Conservation (phyloP, 1,140 invertebrate species). For the Uloborus diversus region DNA sequence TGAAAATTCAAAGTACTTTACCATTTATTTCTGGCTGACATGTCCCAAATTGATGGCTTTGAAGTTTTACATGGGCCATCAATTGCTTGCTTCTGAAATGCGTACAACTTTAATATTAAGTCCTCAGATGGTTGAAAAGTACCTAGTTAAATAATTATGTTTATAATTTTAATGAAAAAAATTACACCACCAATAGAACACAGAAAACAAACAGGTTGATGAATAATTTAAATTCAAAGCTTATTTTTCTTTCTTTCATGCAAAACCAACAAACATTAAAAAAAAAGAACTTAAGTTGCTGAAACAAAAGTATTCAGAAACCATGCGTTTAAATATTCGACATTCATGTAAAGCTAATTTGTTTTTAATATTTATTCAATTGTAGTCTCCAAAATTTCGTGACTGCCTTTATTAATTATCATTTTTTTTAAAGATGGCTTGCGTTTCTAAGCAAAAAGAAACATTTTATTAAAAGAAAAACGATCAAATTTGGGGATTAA, state of each 20-base stretch:
- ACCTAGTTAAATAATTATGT: conserved; percentile 70
- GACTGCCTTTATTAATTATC: too few relatives aligned
- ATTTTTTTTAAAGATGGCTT: too few relatives aligned
- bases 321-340: too few relatives aligned
- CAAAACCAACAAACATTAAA: too few relatives aligned
- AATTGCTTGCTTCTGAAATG: conserved; percentile 93
- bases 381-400: too few relatives aligned
- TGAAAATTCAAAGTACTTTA: not conserved
- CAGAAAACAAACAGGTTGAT: not conserved
- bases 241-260: not conserved
- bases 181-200: not conserved
- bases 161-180: not conserved
- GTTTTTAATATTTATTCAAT: too few relatives aligned
- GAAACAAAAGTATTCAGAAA: too few relatives aligned
- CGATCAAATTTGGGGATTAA: too few relatives aligned
- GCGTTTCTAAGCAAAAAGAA: too few relatives aligned
- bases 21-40: conserved; percentile 88
- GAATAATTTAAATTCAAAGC: not conserved
- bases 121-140: conserved; percentile 94
- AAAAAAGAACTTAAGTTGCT: too few relatives aligned
- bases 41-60: conserved; percentile 91
- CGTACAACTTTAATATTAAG: conserved; percentile 92
- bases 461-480: too few relatives aligned
- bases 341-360: too few relatives aligned
- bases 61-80: conserved; percentile 80